Evolutionary conservation across 2,888 invertebrate species (phyloP), one percentile per base, ranked within the genome.

Genomic region (Pharmacophagus antenor): DNA sequence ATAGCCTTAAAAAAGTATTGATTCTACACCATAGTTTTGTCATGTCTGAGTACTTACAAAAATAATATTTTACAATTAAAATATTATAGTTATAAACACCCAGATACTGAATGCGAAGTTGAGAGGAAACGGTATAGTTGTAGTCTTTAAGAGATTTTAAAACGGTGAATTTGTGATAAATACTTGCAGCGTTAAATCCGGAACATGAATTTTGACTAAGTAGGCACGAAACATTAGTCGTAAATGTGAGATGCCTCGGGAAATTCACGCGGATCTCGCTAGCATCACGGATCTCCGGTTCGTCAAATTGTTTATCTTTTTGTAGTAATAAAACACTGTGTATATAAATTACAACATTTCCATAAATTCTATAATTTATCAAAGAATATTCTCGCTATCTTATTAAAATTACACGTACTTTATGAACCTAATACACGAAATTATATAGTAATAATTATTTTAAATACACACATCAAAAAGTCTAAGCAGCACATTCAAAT

Each of bases 221-320:
- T 59, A 41, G 23, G 21, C 51, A 51, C 51, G 46, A 23, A 51
- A 17, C 50, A 44, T 55, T 60, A 50, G 22, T 46, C 2, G 60
- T 56, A 62, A 59, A 56, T 57, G 49, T 50, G 53, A 58, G 23
- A 46, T 54, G 62, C 65, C 65, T 62, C 63, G 62, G 61, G 68
- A 67, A 68, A 65, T 61, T 63, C 64, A 69, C 65, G 61, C 70
- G 69, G 69, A 70, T 68, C 67, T 67, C 31, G 60, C 41, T 55
- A n/a, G 42, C 18, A 44, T 63, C 58, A 60, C 74, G 75, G 76
- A 76, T 72, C 79, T 77, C 79, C 77, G 76, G 75, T 54, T 76
- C 56, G 53, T 57, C 51, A 37, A 53, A 63, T 41, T 49, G 49
- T 21, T 66, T 69, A 65, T 66, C 52, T 60, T 56, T 61, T 61